Percentiles rank a stretch among this genome's conserved stretches.
Evolutionary conservation across 2,888 invertebrate species (phyloP).

Genomic region (Pristionchus exspectatus): DNA sequence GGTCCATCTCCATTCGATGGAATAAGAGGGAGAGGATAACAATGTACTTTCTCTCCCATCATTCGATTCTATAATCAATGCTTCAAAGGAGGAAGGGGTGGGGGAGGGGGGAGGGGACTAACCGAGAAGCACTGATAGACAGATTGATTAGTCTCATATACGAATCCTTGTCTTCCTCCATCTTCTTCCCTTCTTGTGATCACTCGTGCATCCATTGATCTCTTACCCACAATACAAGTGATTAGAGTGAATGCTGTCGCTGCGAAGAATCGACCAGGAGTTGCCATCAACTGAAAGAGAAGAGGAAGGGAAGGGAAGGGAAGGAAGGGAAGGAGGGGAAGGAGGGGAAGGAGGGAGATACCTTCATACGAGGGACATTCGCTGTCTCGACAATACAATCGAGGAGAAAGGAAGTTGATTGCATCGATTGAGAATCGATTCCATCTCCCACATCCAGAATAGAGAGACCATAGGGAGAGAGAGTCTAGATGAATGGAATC

Average conservation of each 20-base stretch:
- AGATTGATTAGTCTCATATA: slow-evolving; percentile 80
- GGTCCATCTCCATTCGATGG: not conserved
- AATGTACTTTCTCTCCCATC: slow-evolving; percentile 84
- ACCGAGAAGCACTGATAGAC: slow-evolving; percentile 84
- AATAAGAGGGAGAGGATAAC: not conserved
- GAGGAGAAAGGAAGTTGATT: not conserved
- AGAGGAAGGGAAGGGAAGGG: not conserved
- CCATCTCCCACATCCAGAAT: slow-evolving; percentile 42
- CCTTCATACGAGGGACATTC: slow-evolving; percentile 10
- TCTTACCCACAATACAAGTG: slow-evolving; percentile 90
- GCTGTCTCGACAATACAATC: not conserved
- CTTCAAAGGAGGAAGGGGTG: too few species aligned
- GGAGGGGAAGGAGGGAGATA: not conserved
- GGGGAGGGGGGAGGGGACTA: too few species aligned
- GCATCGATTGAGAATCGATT: not conserved
- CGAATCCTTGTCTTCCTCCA: slow-evolving; percentile 60
- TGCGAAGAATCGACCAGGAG: slow-evolving; percentile 96
- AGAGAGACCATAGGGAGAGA: slow-evolving; percentile 15
- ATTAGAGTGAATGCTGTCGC: slow-evolving; percentile 94
- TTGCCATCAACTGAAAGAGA: slow-evolving; percentile 87
- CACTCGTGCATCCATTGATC: slow-evolving; percentile 81
- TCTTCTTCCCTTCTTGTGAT: slow-evolving; percentile 68
- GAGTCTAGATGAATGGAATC: not conserved
- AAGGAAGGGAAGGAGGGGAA: not conserved
- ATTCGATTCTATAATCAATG: slow-evolving; percentile 80